These are phyloP conservation scores for Ochlodes sylvanus DNA, from an alignment of 2,888 invertebrate species.

Conservation along the genomic window DNA sequence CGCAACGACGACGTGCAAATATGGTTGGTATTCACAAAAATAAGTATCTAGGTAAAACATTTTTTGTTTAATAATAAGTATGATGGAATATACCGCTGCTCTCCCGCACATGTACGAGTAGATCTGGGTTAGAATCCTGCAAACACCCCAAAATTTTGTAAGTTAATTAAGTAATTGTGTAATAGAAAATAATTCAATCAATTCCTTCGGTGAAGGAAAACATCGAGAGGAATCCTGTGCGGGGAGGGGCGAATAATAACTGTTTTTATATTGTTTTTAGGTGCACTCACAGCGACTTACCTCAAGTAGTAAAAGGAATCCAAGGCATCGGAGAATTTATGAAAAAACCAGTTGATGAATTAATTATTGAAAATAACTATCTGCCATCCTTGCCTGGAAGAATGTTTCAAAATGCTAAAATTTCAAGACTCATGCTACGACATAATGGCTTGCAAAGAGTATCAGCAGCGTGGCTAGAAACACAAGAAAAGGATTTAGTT, in stretches of 20 bases:
- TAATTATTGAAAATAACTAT: conserved; percentile 95
- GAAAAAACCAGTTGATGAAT: conserved; percentile 90
- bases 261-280: conserved; percentile 73
- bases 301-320: conserved; percentile 90
- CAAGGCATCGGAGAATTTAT: conserved; percentile 88
- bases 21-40: conserved; percentile 83
- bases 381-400: conserved; percentile 93
- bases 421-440: conserved; percentile 92
- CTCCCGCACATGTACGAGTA: too few species aligned
- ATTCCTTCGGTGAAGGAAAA: too few species aligned
- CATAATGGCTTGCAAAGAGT: conserved; percentile 93
- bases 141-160: too few species aligned
- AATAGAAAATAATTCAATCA: too few species aligned
- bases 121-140: too few species aligned
- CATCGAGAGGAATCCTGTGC: too few species aligned
- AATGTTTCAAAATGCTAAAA: conserved; percentile 90
- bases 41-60: too few species aligned
- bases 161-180: too few species aligned
- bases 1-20: conserved; percentile 92
- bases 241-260: too few species aligned
- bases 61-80: too few species aligned
- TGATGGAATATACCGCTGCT: too few species aligned
- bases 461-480: conserved; percentile 92
- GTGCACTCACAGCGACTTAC: conserved; percentile 96
- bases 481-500: conserved; percentile 90